Conservation (phyloP, 2,113 vertebrate species). For the Promerops cafer region DNA sequence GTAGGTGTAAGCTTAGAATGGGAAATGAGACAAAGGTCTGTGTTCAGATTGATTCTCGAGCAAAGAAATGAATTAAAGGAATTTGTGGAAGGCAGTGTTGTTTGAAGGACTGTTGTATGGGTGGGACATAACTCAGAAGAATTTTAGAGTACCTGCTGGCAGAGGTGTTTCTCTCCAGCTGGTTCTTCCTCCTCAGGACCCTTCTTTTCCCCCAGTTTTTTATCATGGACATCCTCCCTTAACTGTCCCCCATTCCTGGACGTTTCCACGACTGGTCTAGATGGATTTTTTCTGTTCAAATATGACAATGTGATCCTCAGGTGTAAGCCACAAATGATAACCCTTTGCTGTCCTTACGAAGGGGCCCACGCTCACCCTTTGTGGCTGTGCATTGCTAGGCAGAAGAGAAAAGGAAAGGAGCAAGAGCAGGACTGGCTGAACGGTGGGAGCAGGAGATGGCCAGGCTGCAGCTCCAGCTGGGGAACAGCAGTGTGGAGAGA, state of each 20-base stretch:
- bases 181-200: not conserved
- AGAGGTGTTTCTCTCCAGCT: not conserved
- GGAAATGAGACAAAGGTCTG: not conserved
- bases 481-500: not conserved
- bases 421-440: not conserved
- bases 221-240: not conserved
- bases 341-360: not conserved
- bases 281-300: not conserved
- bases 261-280: not conserved
- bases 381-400: fast-evolving
- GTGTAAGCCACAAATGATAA: not conserved
- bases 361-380: not conserved
- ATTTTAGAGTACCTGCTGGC: not conserved
- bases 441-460: not conserved
- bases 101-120: not conserved
- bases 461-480: not conserved
- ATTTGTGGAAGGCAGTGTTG: not conserved
- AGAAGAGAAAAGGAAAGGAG: not conserved
- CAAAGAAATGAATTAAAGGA: not conserved
- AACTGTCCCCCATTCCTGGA: not conserved
- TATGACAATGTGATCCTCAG: not conserved
- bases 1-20: not conserved
- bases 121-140: not conserved
- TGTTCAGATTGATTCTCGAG: not conserved
- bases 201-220: not conserved